A percentile compares a stretch with the other conserved stretches of the same genome.
These are phyloP conservation scores for Drosophila borborema DNA, from an alignment of 2,888 invertebrate genomes.

Conservation along the genomic window DNA sequence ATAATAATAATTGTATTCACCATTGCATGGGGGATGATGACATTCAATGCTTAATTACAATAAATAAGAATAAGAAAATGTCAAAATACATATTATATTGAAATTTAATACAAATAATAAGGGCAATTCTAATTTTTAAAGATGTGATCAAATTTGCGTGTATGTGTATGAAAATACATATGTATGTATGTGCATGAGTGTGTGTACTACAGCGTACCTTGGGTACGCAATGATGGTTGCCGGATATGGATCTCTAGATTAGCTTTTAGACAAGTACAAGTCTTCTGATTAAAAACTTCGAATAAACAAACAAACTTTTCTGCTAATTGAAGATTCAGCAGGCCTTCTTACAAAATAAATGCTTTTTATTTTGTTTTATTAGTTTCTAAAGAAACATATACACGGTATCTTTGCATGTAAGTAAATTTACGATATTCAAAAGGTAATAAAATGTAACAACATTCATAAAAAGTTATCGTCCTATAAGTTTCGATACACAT, in stretches of 20 bases:
- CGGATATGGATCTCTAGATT: slow-evolving; percentile 13
- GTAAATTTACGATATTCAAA: slow-evolving; percentile 54
- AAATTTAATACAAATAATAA: slow-evolving; percentile 57
- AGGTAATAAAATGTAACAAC: slow-evolving; percentile 49
- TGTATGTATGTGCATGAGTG: slow-evolving; percentile 4
- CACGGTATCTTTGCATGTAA: slow-evolving; percentile 12
- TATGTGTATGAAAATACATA: slow-evolving; percentile 32
- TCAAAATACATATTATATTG: slow-evolving; percentile 35
- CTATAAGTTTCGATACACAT: slow-evolving; percentile 36
- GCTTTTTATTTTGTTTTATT: background rate
- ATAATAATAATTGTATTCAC: slow-evolving; percentile 40
- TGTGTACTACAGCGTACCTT: slow-evolving; percentile 57
- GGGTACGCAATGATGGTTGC: slow-evolving; percentile 69
- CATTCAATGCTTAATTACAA: slow-evolving; percentile 66
- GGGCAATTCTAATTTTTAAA: slow-evolving; percentile 53
- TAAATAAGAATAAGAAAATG: slow-evolving; percentile 65
- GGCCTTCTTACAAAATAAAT: slow-evolving; percentile 33
- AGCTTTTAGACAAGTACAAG: slow-evolving; percentile 13
- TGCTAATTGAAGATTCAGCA: slow-evolving; percentile 48
- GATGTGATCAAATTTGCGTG: slow-evolving; percentile 31
- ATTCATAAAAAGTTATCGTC: slow-evolving; percentile 59
- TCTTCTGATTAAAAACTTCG: slow-evolving; percentile 16
- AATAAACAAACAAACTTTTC: slow-evolving; percentile 22
- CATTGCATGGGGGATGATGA: slow-evolving; percentile 20
- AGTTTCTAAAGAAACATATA: slow-evolving; percentile 21